Percentiles rank a stretch among this genome's conserved stretches.
Conservation (phyloP, 2,888 invertebrate species). For the Pterostichus niger region DNA sequence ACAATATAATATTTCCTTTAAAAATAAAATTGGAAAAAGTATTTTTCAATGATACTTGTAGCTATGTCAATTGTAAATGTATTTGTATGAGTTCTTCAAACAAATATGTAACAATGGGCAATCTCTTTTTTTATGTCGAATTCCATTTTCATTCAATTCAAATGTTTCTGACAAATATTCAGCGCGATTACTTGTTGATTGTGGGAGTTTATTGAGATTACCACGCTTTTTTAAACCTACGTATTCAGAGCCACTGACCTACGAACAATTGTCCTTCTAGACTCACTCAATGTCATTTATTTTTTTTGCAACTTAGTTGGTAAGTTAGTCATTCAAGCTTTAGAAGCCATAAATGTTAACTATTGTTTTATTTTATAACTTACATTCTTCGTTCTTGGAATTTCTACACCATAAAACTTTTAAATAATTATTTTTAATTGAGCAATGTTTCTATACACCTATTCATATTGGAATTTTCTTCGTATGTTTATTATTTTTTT, state of each 20-base stretch:
- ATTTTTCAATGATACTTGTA: no score
- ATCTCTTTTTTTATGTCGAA: neutral
- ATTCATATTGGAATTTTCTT: neutral
- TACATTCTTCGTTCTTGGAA: neutral
- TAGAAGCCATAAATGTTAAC: slow-evolving; percentile 22
- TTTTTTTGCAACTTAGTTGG: slow-evolving; percentile 3
- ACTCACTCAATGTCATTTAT: slow-evolving; percentile 6
- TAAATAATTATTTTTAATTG: no score
- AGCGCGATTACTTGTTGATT: neutral
- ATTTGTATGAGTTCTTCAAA: no score
- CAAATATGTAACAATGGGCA: neutral
- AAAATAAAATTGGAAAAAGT: no score
- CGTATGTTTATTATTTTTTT: neutral
- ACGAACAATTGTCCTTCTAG: slow-evolving; percentile 21
- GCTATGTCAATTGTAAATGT: no score
- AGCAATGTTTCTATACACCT: no score
- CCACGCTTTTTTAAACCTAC: slow-evolving; percentile 11
- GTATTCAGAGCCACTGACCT: slow-evolving; percentile 30
- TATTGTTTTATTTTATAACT: slow-evolving; percentile 2
- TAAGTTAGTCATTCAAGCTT: slow-evolving; percentile 13
- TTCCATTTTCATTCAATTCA: slow-evolving; percentile 24
- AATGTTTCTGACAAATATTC: neutral
- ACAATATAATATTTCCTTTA: no score
- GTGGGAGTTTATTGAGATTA: slow-evolving; percentile 24
- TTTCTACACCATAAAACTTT: no score